A percentile compares a stretch with the other conserved stretches of the same genome.
Conservation (phyloP, 1,140 invertebrate genomes). For the Lysiphlebus fabarum region DNA sequence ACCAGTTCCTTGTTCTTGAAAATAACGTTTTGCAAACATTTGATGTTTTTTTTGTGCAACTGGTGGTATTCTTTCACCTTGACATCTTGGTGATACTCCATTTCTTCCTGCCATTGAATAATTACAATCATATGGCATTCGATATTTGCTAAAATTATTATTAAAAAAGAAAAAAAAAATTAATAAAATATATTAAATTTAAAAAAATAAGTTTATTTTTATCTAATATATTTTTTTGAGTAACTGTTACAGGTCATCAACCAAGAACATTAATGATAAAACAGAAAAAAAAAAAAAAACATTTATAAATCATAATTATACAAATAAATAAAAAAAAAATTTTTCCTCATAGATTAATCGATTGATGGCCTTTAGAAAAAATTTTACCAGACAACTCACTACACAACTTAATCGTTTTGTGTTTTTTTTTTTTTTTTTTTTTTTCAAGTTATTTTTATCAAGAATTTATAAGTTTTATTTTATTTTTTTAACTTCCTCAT, state of each 20-base stretch:
- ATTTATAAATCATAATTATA: not conserved
- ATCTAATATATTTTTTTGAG: constrained; percentile 9
- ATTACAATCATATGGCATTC: constrained; percentile 72
- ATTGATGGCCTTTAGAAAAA: no score
- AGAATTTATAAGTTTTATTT: no score
- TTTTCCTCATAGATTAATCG: no score
- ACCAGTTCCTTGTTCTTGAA: constrained; percentile 61
- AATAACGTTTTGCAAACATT: constrained; percentile 83
- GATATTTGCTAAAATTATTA: constrained; percentile 64
- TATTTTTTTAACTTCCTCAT: no score
- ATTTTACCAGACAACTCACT: no score
- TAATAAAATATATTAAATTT: constrained; percentile 5
- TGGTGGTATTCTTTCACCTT: constrained; percentile 58
- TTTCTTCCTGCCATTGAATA: constrained; percentile 55
- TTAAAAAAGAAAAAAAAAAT: no score
- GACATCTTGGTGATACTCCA: constrained; percentile 41
- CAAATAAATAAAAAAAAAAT: no score
- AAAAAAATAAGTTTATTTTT: not conserved
- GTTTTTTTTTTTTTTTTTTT: no score
- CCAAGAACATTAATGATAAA: constrained; percentile 7
- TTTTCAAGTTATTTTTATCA: no score
- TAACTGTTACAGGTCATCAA: not conserved
- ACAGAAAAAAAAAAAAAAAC: not conserved
- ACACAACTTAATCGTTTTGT: no score
- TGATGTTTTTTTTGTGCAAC: constrained; percentile 90